Evolutionary conservation across 2,888 invertebrate species (phyloP), one percentile per base, ranked within the genome.

Genomic region (Clunio marinus): DNA sequence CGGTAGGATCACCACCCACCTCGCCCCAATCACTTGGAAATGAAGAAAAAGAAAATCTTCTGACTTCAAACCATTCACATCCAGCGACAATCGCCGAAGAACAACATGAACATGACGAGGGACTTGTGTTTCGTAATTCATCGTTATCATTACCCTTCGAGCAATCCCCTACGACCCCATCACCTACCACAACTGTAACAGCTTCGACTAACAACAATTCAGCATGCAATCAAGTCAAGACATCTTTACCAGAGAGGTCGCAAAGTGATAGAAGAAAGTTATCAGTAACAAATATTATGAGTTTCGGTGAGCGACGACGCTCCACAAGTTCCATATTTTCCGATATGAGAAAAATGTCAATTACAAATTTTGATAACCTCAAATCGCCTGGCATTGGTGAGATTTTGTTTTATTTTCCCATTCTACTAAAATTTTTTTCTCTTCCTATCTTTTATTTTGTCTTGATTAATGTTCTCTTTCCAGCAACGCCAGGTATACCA

Each of bases 401-500:
- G 75, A 72, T 41, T 41, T 32, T 32, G 35, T 46, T 2, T 41
- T 46, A 35, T 28, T n/a, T 37, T 57, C n/a, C 28, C 22, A 57
- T 5, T 8, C n/a, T 45, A 4, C 4, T 45, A 17, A 10, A 45
- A 45, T 15, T 45, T 57, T 45, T n/a, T 57, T 10, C 15, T 27
- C 2, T 17, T 35, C n/a, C 15, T 32, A 10, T 24, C 20, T 20
- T 25, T 41, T 1, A n/a, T 1, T 55, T 55, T 22, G 20, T 51
- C 20, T 27, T 22, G 24, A 24, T 13, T 51, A 7, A 51, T 20
- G 22, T 5, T 10, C 22, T 17, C 32, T 35, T 27, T 57, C 15
- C 32, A 83, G 83, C 83, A n/a, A 83, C 81, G 27, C 85, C 85
- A 2, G 84, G 86, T 1, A 80, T 83, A 60, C 86, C 86, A 1